Evolutionary conservation across 1,140 invertebrate genomes (phyloP), one percentile per base, ranked within the genome.

Genomic region (Drosophila lacteicornis): DNA sequence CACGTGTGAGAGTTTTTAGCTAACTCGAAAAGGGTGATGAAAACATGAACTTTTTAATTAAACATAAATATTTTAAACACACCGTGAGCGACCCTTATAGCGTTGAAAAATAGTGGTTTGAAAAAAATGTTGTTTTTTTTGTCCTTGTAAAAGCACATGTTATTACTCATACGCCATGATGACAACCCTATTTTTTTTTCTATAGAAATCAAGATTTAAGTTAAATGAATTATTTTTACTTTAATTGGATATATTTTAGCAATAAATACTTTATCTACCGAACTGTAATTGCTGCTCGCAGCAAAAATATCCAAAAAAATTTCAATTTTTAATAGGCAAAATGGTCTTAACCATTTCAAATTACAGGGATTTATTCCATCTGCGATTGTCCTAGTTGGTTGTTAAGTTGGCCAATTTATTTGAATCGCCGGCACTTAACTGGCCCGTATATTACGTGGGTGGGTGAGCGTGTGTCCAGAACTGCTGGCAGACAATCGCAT

Each of bases 401-500:
- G 38, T 50, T 60, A 59, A 59, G 38, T 43, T 73, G 38, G 67
- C 45, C 58, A 75, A 75, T 76, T 76, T 66, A 43, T 63, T 50
- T 49, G 68, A 58, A 49, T 70, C 19, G 50, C 51, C 25, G 45
- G 43, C 61, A 40, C 53, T 71, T 59, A 73, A 73, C 36, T 49
- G 43, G 17, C 17, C 63, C 22, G 25, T 68, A 47, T 33, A 40
- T 69, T 38, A 57, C 33, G 56, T 36, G 56, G 56, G 43, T 71
- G 69, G 36, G 7, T 50, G 36, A 19, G 49, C 17, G 8, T 3
- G 36, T 55, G 0, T n/a, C 36, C 33, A 49, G 25, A 59, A 45
- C 43, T 53, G 17, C 43, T 53, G 17, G 27, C 42, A 43, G 43
- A 53, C 55, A 77, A 77, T 77, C 75, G 74, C 74, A 77, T 77